phyloP scores from a whole-genome alignment of 2,113 vertebrate genomes.

The Lepisosteus oculatus region DNA sequence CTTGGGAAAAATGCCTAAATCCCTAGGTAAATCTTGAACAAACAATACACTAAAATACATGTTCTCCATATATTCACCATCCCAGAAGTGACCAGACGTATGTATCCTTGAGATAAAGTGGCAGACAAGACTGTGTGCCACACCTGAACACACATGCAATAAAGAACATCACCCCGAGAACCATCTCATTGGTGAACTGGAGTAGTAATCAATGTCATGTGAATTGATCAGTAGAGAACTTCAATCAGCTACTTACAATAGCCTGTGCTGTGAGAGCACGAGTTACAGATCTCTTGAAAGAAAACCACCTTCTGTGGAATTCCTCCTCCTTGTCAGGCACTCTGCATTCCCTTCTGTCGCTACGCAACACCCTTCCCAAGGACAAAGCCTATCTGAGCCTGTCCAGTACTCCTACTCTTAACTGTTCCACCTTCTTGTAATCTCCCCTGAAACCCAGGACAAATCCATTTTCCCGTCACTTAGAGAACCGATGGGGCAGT shows the following conservation, averaged over 20 bases:
- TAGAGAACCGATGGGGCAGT: slow-evolving; percentile 27
- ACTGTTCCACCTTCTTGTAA: slow-evolving; percentile 34
- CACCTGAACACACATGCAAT: too few relatives aligned
- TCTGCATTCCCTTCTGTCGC: slow-evolving; percentile 33
- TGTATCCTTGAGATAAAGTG: too few relatives aligned
- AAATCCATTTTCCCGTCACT: slow-evolving; percentile 54
- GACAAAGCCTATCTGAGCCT: slow-evolving; percentile 21
- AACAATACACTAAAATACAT: too few relatives aligned
- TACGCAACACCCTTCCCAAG: slow-evolving; percentile 30
- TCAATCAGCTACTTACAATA: slow-evolving; percentile 30
- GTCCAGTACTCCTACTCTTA: slow-evolving; percentile 19
- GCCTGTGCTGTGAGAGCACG: neutral
- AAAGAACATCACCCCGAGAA: too few relatives aligned
- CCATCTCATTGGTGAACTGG: too few relatives aligned
- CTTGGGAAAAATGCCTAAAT: too few relatives aligned
- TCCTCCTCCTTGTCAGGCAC: slow-evolving; percentile 3
- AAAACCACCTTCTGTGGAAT: slow-evolving; percentile 22
- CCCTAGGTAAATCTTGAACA: too few relatives aligned
- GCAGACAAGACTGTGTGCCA: too few relatives aligned
- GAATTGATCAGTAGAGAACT: slow-evolving; percentile 53
- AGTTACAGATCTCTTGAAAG: slow-evolving; percentile 2
- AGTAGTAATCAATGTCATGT: slow-evolving; percentile 59
- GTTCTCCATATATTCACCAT: too few relatives aligned
- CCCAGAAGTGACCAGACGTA: too few relatives aligned
- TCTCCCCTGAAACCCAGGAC: slow-evolving; percentile 28